Percentiles rank a stretch among this genome's conserved stretches.
Conservation (phyloP, 2,113 vertebrate species). For the Platysteira castanea region DNA sequence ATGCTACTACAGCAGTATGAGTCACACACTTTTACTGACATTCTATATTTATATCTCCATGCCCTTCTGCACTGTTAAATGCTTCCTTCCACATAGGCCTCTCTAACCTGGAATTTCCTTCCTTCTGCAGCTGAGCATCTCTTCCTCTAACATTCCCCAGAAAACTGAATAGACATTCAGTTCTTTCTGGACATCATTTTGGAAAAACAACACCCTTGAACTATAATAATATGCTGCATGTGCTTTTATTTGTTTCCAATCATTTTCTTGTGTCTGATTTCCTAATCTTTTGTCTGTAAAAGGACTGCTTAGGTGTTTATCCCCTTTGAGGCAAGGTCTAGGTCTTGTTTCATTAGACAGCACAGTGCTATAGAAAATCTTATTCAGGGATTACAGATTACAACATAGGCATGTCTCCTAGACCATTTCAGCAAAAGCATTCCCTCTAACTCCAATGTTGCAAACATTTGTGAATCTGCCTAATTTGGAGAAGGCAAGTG, state of each 20-base stretch:
- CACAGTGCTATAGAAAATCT: not conserved
- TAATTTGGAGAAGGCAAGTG: not conserved
- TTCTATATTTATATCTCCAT: constrained; percentile 47
- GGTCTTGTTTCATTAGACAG: not conserved
- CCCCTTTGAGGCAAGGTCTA: not conserved
- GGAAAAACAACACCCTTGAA: not conserved
- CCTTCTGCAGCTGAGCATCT: not conserved
- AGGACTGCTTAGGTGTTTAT: not conserved
- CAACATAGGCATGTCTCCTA: not conserved
- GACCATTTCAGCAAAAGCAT: not conserved
- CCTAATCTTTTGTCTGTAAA: not conserved
- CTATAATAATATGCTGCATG: not conserved
- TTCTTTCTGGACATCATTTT: not conserved
- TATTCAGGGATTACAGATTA: not conserved
- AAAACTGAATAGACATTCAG: not conserved
- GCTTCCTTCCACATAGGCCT: not conserved
- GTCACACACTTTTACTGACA: constrained; percentile 45
- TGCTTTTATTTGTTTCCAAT: not conserved
- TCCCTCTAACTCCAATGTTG: not conserved
- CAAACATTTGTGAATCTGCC: not conserved
- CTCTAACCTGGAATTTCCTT: not conserved
- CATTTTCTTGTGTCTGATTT: not conserved
- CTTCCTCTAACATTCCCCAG: not conserved
- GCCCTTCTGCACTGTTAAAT: constrained; percentile 23
- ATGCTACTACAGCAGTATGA: constrained; percentile 55